phyloP scores from a whole-genome alignment of 2,113 vertebrate species.

The Rallus limicola region DNA sequence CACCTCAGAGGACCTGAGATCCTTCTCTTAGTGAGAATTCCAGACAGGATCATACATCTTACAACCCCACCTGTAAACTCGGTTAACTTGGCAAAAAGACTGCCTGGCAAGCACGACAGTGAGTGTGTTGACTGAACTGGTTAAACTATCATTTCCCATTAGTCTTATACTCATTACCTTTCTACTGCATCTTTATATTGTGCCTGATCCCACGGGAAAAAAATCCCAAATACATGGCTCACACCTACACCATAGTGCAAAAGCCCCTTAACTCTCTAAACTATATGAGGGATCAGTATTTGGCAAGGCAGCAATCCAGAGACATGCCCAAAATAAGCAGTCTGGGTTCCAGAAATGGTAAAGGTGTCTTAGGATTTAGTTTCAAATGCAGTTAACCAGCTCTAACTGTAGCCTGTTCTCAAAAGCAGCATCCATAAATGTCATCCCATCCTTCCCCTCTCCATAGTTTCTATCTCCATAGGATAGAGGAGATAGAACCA shows the following conservation, averaged over 20 bases:
- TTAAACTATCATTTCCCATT: constrained; percentile 8
- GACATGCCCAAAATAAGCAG: not conserved
- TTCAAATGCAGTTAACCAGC: not conserved
- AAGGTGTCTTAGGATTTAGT: not conserved
- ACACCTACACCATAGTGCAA: not conserved
- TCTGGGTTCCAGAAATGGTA: not conserved
- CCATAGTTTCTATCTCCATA: not conserved
- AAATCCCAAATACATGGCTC: not conserved
- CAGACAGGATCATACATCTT: not conserved
- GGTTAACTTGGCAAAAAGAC: not conserved
- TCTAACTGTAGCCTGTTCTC: not conserved
- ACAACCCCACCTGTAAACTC: not conserved
- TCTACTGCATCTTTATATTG: not conserved
- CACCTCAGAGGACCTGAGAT: not conserved
- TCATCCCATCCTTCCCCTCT: not conserved
- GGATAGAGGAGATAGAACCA: not conserved
- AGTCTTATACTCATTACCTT: not conserved
- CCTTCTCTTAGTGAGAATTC: not conserved
- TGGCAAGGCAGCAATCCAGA: not conserved
- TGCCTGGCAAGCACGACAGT: not conserved
- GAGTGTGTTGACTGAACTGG: not conserved
- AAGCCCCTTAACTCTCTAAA: not conserved
- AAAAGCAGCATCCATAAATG: not conserved
- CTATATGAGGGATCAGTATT: not conserved
- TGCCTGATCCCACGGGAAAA: not conserved